A percentile compares a stretch with the other conserved stretches of the same genome.
These are phyloP conservation scores for Aegithalos caudatus DNA, from an alignment of 2,113 vertebrate species.

Conservation along the genomic window DNA sequence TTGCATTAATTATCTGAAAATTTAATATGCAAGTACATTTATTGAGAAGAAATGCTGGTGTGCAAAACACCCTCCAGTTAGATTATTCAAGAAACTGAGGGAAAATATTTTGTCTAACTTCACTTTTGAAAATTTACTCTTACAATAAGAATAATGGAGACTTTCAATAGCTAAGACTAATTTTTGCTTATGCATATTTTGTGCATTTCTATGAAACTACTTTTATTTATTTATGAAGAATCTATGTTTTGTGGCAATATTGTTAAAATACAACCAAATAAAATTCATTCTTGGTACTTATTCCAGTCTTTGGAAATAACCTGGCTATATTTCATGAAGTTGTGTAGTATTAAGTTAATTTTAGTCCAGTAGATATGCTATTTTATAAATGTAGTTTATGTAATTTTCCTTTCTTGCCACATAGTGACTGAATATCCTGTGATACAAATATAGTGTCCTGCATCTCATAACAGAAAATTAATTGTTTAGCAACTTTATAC, in stretches of 20 bases:
- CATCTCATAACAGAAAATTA: constrained; percentile 31
- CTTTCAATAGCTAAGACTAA: background rate
- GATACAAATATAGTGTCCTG: background rate
- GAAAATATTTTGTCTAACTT: background rate
- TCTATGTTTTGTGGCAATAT: background rate
- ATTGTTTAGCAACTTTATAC: constrained; percentile 28
- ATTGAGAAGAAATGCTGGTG: background rate
- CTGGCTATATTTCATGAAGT: background rate
- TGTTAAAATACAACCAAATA: background rate
- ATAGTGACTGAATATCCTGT: background rate
- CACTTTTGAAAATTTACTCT: background rate
- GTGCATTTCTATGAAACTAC: background rate
- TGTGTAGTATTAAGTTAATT: background rate
- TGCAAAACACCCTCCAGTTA: background rate
- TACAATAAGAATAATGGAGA: background rate
- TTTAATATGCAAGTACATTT: background rate
- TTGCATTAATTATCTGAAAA: background rate
- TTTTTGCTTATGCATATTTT: background rate
- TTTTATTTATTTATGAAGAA: background rate
- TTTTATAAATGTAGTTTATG: constrained; percentile 18
- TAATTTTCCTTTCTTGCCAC: background rate
- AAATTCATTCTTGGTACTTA: background rate
- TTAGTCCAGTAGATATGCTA: background rate
- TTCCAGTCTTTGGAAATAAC: background rate
- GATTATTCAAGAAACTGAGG: background rate